phyloP scores from a whole-genome alignment of 2,797 vertebrate genomes.

The Acanthornis magna region DNA sequence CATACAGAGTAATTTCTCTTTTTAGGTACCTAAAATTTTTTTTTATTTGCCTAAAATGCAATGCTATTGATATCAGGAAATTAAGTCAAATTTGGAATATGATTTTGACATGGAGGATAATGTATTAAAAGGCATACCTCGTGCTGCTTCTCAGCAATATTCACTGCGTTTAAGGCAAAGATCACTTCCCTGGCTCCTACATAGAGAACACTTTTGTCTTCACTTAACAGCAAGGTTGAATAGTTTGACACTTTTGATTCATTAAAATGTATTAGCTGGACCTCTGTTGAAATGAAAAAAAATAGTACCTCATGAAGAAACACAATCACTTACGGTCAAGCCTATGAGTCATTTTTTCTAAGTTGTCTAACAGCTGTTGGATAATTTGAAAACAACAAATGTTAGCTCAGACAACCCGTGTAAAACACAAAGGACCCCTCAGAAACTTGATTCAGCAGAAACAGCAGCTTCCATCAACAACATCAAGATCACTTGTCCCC shows the following conservation, averaged over 20 bases:
- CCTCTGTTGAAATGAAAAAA: conserved; percentile 76
- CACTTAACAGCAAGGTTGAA: conserved; percentile 87
- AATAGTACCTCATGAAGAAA: background rate
- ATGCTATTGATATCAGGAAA: background rate
- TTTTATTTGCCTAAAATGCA: background rate
- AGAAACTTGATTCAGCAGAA: background rate
- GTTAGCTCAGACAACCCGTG: background rate
- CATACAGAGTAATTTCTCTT: background rate
- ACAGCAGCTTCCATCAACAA: background rate
- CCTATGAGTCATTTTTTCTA: background rate
- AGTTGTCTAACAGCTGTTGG: background rate
- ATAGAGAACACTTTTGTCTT: conserved; percentile 83
- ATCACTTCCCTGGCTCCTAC: conserved; percentile 91
- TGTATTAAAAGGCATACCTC: conserved; percentile 72
- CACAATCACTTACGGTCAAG: background rate
- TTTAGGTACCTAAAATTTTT: too few species aligned
- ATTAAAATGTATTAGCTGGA: conserved; percentile 86
- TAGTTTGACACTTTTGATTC: conserved; percentile 90
- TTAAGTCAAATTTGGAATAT: background rate
- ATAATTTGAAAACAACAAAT: background rate
- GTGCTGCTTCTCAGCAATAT: conserved; percentile 84
- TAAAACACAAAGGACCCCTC: background rate
- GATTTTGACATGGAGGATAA: background rate
- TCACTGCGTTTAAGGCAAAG: conserved; percentile 85
- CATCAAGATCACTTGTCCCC: background rate